These are phyloP conservation scores for Idaea dimidiata DNA, from an alignment of 2,888 invertebrate species.

Conservation along the genomic window DNA sequence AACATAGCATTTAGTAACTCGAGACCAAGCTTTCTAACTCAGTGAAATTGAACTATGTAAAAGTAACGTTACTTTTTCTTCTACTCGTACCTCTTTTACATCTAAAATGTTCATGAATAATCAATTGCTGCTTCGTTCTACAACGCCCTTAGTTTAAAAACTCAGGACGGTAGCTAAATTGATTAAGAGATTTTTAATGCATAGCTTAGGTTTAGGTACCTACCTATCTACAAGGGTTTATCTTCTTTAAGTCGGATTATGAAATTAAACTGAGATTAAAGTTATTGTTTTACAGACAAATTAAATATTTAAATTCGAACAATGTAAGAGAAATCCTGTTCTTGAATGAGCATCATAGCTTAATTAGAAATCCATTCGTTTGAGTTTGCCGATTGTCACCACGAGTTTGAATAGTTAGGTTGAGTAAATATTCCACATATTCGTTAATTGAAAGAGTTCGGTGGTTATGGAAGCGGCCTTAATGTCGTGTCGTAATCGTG, in stretches of 20 bases:
- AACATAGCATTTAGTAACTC: slow-evolving; percentile 36
- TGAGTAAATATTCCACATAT: not conserved
- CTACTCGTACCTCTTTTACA: slow-evolving; percentile 34
- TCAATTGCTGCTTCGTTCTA: slow-evolving; percentile 37
- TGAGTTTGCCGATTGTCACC: not conserved
- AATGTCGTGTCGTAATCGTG: slow-evolving; percentile 39
- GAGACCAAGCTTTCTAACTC: slow-evolving; percentile 17
- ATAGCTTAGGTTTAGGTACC: slow-evolving; percentile 14
- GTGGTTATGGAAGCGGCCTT: slow-evolving; percentile 28
- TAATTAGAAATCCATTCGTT: not conserved
- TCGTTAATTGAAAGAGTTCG: slow-evolving; percentile 12
- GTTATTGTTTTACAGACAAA: slow-evolving; percentile 6
- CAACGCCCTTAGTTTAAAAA: slow-evolving; percentile 36
- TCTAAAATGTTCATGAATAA: slow-evolving; percentile 49
- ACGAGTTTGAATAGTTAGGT: not conserved
- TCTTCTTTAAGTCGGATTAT: slow-evolving; percentile 11
- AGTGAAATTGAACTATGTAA: slow-evolving; percentile 26
- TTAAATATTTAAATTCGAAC: slow-evolving; percentile 16
- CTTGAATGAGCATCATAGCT: not conserved
- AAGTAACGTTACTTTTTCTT: slow-evolving; percentile 25
- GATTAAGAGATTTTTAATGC: slow-evolving; percentile 37
- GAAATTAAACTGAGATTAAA: slow-evolving; percentile 4
- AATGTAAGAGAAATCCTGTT: not conserved
- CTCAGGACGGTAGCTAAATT: slow-evolving; percentile 35
- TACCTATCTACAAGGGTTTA: not conserved